Evolutionary conservation across 2,888 invertebrate species (phyloP).

Genomic region (Stenoptilia bipunctidactyla): DNA sequence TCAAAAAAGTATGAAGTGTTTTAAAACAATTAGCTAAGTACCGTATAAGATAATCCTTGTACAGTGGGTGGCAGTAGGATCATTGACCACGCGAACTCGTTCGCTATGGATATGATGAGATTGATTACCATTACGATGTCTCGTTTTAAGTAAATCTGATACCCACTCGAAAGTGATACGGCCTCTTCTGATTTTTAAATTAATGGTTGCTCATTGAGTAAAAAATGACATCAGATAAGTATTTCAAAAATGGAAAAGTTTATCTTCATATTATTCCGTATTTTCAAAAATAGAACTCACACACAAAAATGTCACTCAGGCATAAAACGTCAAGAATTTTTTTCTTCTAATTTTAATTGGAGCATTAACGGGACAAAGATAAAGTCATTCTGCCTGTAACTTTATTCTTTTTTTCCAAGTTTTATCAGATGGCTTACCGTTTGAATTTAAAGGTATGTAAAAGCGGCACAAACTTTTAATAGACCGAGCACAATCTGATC

Average conservation of each 20-base stretch:
- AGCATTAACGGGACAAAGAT: slow-evolving; percentile 63
- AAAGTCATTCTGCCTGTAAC: slow-evolving; percentile 46
- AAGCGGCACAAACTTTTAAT: slow-evolving; percentile 62
- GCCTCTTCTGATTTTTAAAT: neutral
- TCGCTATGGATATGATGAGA: neutral
- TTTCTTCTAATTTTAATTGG: slow-evolving; percentile 61
- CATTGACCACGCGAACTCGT: neutral
- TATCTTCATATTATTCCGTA: too few species aligned
- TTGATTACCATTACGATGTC: neutral
- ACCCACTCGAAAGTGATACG: neutral
- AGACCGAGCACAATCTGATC: slow-evolving; percentile 60
- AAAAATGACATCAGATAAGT: too few species aligned
- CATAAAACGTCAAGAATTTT: slow-evolving; percentile 48
- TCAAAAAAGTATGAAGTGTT: too few species aligned
- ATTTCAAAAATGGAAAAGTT: too few species aligned
- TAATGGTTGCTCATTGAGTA: too few species aligned
- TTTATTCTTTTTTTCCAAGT: slow-evolving; percentile 34
- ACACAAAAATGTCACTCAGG: slow-evolving; percentile 5
- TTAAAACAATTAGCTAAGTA: too few species aligned
- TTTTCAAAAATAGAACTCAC: too few species aligned
- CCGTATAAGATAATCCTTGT: neutral
- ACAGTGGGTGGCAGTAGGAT: neutral
- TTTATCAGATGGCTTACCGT: slow-evolving; percentile 67
- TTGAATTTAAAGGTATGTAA: slow-evolving; percentile 65
- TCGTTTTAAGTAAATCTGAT: neutral